Conservation (phyloP, 2,797 vertebrate species). For the Aythya fuligula region DNA sequence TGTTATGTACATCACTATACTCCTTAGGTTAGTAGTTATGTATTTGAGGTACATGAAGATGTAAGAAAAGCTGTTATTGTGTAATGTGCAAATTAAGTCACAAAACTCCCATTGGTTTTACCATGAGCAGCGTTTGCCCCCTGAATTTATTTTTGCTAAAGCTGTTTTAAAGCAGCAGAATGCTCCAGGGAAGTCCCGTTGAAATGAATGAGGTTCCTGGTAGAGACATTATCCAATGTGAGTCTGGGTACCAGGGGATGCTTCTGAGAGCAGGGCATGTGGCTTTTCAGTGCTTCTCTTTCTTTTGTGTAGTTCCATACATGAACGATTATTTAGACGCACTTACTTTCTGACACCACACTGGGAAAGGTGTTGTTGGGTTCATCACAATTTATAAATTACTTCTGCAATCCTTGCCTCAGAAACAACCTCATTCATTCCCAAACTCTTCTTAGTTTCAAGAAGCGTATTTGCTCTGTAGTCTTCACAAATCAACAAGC, state of each 20-base stretch:
- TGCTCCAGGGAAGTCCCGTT: not conserved
- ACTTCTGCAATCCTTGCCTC: not conserved
- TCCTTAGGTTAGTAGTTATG: not conserved
- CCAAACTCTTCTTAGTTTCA: not conserved
- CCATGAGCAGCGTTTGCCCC: not conserved
- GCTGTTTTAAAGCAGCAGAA: not conserved
- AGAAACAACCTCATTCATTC: not conserved
- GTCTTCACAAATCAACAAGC: not conserved
- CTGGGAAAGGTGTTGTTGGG: not conserved
- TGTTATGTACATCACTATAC: not conserved
- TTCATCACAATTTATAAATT: not conserved
- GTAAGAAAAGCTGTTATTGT: not conserved
- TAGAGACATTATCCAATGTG: not conserved
- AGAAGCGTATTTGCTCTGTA: not conserved
- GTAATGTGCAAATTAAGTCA: not conserved
- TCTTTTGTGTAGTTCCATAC: not conserved
- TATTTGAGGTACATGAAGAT: not conserved
- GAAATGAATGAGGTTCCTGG: not conserved
- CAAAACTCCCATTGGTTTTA: not conserved
- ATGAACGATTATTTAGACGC: not conserved
- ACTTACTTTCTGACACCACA: not conserved
- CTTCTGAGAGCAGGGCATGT: not conserved
- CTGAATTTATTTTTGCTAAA: not conserved
- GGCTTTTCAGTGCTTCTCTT: not conserved
- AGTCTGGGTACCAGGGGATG: not conserved